Evolutionary conservation across 1,140 invertebrate genomes (phyloP), one percentile per base, ranked within the genome.

Genomic region (Nephila pilipes): DNA sequence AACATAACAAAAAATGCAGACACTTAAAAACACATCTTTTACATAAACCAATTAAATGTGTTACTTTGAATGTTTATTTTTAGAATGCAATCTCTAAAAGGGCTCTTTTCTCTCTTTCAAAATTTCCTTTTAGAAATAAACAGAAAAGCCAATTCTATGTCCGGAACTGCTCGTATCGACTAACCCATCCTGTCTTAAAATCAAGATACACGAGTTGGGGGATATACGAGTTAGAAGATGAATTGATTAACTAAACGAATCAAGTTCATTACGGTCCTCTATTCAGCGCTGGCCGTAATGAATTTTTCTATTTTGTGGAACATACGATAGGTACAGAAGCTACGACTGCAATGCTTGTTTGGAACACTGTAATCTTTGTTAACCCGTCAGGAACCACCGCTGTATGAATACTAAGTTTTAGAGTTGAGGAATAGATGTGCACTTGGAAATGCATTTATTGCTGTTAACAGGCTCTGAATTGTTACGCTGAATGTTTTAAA

Each of bases 221-320:
- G 60, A 91, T 85, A 65, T 55, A 80, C 88, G 54, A 92, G 58
- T 69, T 69, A 85, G 80, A 92, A 92, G 90, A 92, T 81, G 38
- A 81, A 92, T 92, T 85, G 90, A 92, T 92, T 92, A 92, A 85
- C 57, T 92, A 92, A 92, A 75, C 90, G 85, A 92, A 92, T 92
- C 80, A 92, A 85, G 90, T 75, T 92, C 90, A 92, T 92, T 92
- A 65, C 16, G 80, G 57, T 20, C 46, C 55, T 22, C 75, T 65
- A n/a, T 92, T 65, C 29, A 38, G 58, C 63, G 80, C 25, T 46
- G 63, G 60, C 29, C 87, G n/a, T 25, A 75, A 75, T 75, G 32
- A 75, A 75, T 57, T 80, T 69, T 90, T 79, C 54, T 90, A 29
- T 29, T 88, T 88, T 12, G 25, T 6, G 38, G 38, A 81, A 81